Percentiles rank a stretch among this genome's conserved stretches.
Conservation (phyloP, 2,113 vertebrate species). For the Tauraco erythrolophus region DNA sequence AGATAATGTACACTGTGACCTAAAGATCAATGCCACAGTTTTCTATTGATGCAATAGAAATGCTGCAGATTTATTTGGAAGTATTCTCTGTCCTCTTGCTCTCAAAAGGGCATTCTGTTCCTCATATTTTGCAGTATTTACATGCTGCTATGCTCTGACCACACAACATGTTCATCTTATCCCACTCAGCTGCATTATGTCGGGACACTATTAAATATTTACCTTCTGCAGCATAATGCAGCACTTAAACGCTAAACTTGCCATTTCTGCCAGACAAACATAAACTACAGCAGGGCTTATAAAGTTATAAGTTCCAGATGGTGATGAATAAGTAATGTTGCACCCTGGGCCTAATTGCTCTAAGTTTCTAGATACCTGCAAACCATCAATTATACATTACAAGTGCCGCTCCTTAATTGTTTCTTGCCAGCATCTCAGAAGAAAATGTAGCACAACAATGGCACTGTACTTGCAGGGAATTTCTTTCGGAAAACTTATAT, state of each 20-base stretch:
- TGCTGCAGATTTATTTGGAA: not conserved
- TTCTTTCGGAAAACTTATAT: constrained; percentile 40
- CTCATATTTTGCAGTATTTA: not conserved
- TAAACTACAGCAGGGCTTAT: constrained; percentile 35
- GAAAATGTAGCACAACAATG: constrained; percentile 53
- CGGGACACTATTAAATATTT: constrained; percentile 67
- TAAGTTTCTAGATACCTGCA: constrained; percentile 65
- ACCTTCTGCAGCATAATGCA: constrained; percentile 62
- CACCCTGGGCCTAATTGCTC: constrained; percentile 58
- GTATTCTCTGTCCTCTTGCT: not conserved
- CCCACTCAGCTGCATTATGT: constrained; percentile 22
- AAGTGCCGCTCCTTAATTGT: constrained; percentile 63
- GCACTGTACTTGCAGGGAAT: not conserved
- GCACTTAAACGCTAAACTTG: constrained; percentile 35
- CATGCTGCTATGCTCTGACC: not conserved
- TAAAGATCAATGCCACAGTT: not conserved
- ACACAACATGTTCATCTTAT: not conserved
- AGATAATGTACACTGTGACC: not conserved
- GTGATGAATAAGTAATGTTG: constrained; percentile 67
- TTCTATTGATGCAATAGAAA: not conserved
- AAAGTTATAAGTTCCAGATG: constrained; percentile 65
- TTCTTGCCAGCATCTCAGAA: constrained; percentile 60
- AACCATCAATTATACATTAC: constrained; percentile 69
- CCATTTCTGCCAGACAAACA: constrained; percentile 64
- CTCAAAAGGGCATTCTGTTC: not conserved